These are phyloP conservation scores for Nibea coibor DNA, from an alignment of 2,113 vertebrate genomes.

Conservation along the genomic window DNA sequence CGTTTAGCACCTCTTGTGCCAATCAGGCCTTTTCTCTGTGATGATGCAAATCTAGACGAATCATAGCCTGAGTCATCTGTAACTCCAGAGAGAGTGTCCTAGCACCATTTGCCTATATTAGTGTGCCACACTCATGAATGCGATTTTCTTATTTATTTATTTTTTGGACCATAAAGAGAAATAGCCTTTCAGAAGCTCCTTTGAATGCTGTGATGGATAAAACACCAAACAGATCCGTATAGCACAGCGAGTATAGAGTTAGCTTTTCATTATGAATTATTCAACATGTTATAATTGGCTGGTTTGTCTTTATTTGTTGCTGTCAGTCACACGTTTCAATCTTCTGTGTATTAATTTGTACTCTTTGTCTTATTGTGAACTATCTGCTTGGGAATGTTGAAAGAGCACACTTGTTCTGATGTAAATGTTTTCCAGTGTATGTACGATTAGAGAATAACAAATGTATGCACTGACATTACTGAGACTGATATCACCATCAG, in stretches of 20 bases:
- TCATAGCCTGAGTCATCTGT: conserved; percentile 43
- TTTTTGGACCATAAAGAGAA: conserved; percentile 1
- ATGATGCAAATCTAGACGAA: conserved; percentile 40
- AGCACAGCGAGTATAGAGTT: neutral
- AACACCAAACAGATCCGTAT: neutral
- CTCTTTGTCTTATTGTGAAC: conserved; percentile 1
- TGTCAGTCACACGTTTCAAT: neutral
- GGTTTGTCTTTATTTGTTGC: neutral
- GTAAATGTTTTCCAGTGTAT: neutral
- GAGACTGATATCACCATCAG: neutral
- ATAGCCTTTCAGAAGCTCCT: neutral
- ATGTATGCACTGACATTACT: neutral
- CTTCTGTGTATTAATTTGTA: neutral
- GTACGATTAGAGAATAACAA: neutral
- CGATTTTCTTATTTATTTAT: neutral
- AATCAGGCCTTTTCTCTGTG: conserved; percentile 32
- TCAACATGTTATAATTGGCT: neutral
- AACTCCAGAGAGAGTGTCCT: conserved; percentile 14
- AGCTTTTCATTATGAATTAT: neutral
- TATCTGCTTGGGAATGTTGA: neutral
- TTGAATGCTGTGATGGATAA: neutral
- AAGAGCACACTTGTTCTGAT: neutral
- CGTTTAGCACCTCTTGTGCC: conserved; percentile 34
- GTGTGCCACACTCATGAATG: conserved; percentile 2
- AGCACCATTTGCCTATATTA: conserved; percentile 11